Conservation (phyloP, 2,888 invertebrate species). For the Leptodirus hochenwartii region DNA sequence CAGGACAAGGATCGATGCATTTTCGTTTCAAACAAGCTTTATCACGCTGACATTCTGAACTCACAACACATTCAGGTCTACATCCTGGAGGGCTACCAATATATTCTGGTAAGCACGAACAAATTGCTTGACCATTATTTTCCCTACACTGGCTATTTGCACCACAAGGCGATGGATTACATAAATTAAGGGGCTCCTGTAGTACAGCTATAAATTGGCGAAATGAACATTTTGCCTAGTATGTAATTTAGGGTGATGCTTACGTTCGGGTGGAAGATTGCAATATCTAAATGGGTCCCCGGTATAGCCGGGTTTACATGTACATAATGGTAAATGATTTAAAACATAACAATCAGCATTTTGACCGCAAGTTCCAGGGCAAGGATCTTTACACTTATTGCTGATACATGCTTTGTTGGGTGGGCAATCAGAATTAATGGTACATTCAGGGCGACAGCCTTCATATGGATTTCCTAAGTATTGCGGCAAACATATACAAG, state of each 20-base stretch:
- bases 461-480: slow-evolving; percentile 65
- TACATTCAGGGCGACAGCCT: slow-evolving; percentile 58
- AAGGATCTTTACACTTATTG: slow-evolving; percentile 60
- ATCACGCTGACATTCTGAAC: slow-evolving; percentile 33
- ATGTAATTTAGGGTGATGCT: slow-evolving; percentile 5
- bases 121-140: slow-evolving; percentile 34
- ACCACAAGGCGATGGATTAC: slow-evolving; percentile 60
- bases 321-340: slow-evolving; percentile 51
- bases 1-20: slow-evolving; percentile 31
- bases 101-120: slow-evolving; percentile 39
- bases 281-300: slow-evolving; percentile 63
- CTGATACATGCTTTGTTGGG: slow-evolving; percentile 49
- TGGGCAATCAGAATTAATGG: slow-evolving; percentile 52
- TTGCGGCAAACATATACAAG: slow-evolving; percentile 50
- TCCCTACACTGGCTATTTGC: slow-evolving; percentile 58
- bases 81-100: slow-evolving; percentile 41
- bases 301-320: slow-evolving; percentile 49
- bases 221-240: background rate
- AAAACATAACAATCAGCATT: slow-evolving; percentile 54
- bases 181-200: slow-evolving; percentile 32
- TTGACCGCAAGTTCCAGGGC: slow-evolving; percentile 58
- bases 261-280: slow-evolving; percentile 20
- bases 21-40: slow-evolving; percentile 24
- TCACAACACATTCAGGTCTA: slow-evolving; percentile 35
- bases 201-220: slow-evolving; percentile 13